Conservation (phyloP, 2,888 invertebrate genomes). For the Megamerina dolium region DNA sequence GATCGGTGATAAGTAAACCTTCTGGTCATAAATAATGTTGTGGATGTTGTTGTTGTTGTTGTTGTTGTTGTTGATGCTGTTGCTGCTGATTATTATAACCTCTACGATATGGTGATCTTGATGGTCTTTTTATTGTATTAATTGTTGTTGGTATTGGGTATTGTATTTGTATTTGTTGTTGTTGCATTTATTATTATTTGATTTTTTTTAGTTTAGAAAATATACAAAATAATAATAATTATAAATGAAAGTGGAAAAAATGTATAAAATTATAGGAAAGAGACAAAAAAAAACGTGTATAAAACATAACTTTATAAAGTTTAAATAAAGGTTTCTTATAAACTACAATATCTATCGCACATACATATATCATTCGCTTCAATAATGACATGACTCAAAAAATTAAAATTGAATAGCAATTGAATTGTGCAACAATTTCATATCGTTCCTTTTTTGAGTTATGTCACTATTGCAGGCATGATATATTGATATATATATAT, state of each 20-base stretch:
- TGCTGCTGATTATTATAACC: constrained; percentile 25
- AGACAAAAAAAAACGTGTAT: constrained; percentile 5
- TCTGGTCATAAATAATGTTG: constrained; percentile 47
- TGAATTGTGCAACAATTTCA: no score
- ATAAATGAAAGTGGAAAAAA: constrained; percentile 4
- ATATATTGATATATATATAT: no score
- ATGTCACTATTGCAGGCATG: no score
- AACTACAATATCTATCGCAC: no score
- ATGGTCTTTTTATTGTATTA: constrained; percentile 34
- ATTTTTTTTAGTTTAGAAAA: not conserved
- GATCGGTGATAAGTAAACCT: constrained; percentile 48
- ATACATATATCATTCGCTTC: no score
- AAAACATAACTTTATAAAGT: not conserved
- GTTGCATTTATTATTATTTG: not conserved
- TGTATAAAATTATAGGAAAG: constrained; percentile 6
- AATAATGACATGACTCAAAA: no score
- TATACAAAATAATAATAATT: not conserved
- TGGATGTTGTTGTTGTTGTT: constrained; percentile 46
- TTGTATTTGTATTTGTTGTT: constrained; percentile 7
- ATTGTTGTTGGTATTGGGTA: constrained; percentile 8
- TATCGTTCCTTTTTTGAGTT: no score
- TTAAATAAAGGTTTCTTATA: no score
- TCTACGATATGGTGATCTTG: constrained; percentile 46
- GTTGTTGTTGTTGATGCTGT: not conserved
- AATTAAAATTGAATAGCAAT: no score